Evolutionary conservation across 2,113 vertebrate species (phyloP).

Genomic region (Sorex fumeus): DNA sequence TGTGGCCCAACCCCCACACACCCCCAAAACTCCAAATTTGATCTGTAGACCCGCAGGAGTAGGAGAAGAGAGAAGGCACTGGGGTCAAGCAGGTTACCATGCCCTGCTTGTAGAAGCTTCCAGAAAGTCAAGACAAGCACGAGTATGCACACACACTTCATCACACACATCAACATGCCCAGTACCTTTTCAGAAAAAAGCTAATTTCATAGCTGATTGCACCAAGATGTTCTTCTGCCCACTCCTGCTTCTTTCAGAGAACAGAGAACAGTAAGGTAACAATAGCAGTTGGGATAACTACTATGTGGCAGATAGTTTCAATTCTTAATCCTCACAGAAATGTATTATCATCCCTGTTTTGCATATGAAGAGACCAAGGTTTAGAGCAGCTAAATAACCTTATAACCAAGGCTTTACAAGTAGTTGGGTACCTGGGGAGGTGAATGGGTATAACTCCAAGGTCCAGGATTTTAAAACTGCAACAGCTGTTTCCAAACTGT

Average conservation of each 20-base stretch:
- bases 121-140: slow-evolving; percentile 13
- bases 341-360: neutral
- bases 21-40: neutral
- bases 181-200: neutral
- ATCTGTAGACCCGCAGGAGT: neutral
- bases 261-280: neutral
- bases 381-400: slow-evolving; percentile 30
- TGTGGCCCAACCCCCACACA: no score
- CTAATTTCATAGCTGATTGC: slow-evolving; percentile 19
- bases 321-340: neutral
- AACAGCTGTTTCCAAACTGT: slow-evolving; percentile 12
- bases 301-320: neutral
- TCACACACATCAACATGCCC: neutral
- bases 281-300: neutral
- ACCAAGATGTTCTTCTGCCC: slow-evolving; percentile 19
- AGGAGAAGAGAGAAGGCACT: neutral
- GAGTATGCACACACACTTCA: neutral
- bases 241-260: slow-evolving; percentile 12
- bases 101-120: no score
- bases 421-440: neutral
- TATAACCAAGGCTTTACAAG: slow-evolving; percentile 12
- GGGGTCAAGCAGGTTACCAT: neutral
- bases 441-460: neutral
- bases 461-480: slow-evolving; percentile 32
- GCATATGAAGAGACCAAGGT: neutral